Evolutionary conservation across 2,113 vertebrate genomes (phyloP).

Genomic region (Sialia sialis): DNA sequence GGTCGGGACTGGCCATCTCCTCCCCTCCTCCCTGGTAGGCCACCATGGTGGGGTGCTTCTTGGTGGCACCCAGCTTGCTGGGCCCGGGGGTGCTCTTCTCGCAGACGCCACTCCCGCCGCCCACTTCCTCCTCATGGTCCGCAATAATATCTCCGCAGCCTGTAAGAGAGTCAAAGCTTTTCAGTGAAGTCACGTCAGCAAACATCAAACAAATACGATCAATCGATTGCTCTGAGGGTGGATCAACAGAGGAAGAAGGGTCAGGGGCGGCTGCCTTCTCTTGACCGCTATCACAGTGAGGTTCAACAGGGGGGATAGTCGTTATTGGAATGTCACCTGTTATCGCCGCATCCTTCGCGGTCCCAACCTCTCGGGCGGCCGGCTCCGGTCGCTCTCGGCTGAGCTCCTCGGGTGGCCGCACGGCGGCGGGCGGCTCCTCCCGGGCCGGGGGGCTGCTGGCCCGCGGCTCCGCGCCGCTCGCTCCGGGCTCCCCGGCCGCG

Average conservation of each 20-base stretch:
- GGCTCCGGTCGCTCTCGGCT: slow-evolving; percentile 11
- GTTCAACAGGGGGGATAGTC: slow-evolving; percentile 70
- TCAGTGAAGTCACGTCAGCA: slow-evolving; percentile 97
- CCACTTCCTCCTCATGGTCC: slow-evolving; percentile 90
- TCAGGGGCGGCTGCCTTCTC: slow-evolving; percentile 75
- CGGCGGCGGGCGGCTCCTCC: slow-evolving; percentile 17
- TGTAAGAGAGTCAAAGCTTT: slow-evolving; percentile 99
- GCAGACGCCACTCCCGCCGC: slow-evolving; percentile 70
- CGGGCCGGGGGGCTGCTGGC: neutral
- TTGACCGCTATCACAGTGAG: slow-evolving; percentile 70
- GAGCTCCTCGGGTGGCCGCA: slow-evolving; percentile 41
- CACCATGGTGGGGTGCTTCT: slow-evolving; percentile 83
- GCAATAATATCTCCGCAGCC: slow-evolving; percentile 99
- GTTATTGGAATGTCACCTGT: slow-evolving; percentile 74
- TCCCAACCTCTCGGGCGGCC: slow-evolving; percentile 39
- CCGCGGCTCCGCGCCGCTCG: neutral
- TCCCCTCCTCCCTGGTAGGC: slow-evolving; percentile 97
- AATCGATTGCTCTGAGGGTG: slow-evolving; percentile 89
- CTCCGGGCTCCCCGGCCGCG: slow-evolving; percentile 20
- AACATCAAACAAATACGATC: slow-evolving; percentile 90
- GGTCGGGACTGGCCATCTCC: slow-evolving; percentile 97
- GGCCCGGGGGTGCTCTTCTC: slow-evolving; percentile 59
- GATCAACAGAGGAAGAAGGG: slow-evolving; percentile 83
- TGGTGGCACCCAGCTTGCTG: slow-evolving; percentile 65
- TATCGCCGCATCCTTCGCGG: slow-evolving; percentile 70